Evolutionary conservation across 2,797 vertebrate species (phyloP).

Genomic region (Propithecus perrieri): DNA sequence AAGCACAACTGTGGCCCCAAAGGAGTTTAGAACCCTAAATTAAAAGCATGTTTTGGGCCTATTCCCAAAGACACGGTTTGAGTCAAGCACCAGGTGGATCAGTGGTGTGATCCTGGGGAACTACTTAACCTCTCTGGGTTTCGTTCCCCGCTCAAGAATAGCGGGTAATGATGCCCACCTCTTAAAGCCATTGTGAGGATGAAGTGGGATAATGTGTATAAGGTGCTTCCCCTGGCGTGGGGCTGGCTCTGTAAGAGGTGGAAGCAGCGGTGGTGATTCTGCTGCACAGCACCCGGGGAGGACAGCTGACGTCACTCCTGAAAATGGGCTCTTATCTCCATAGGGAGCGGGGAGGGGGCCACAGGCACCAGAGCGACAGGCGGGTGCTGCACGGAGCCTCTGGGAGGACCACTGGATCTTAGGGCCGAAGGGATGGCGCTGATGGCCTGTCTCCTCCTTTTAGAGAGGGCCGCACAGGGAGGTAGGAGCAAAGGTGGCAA

Average conservation of each 20-base stretch:
- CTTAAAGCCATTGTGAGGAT: not conserved
- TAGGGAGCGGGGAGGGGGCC: not conserved
- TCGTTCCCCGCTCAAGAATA: not conserved
- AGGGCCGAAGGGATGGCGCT: rapidly evolving
- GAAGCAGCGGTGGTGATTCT: not conserved
- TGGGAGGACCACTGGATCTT: rapidly evolving
- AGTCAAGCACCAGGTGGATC: not conserved
- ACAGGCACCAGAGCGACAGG: not conserved
- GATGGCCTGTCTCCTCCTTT: rapidly evolving
- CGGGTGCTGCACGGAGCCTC: not conserved
- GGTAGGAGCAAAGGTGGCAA: not conserved
- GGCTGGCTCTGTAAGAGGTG: rapidly evolving
- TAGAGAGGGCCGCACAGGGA: not conserved
- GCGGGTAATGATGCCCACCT: too few species aligned
- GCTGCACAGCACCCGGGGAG: not conserved
- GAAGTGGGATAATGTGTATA: rapidly evolving
- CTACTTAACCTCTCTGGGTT: not conserved
- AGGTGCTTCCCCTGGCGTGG: not conserved
- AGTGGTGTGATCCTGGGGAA: not conserved
- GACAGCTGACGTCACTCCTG: too few species aligned
- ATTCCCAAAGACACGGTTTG: not conserved
- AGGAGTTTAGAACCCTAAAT: not conserved
- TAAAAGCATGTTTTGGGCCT: not conserved
- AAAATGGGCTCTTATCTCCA: not conserved
- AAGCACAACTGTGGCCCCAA: rapidly evolving